Base-by-base conservation (phyloP, 2,113 vertebrate species). In the Prinia subflava region DNA sequence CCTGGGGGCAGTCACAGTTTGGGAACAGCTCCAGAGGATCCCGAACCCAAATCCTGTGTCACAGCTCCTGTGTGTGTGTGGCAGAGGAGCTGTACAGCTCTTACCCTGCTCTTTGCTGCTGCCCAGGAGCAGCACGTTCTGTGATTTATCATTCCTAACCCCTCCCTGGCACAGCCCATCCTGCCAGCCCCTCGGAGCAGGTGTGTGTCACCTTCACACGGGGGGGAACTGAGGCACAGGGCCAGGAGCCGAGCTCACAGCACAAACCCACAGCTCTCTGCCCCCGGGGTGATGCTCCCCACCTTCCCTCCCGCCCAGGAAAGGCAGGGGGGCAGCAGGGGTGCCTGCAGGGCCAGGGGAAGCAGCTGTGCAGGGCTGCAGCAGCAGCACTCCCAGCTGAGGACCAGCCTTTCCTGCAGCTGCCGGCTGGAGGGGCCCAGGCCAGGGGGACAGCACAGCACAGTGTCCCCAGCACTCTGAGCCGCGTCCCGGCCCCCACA, bases 131-230 rank as follows among this genome's bases (percentile, higher is more conserved):
- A 71, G 70, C 2, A 1, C 0, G 0, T 10, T 8, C 25, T 20
- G 23, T 18, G 12, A 2, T 69, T 19, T 1, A 3, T n/a, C 7
- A 13, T 24, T 53, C 7, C 50, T 25, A 6, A 27, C 20, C 0
- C 3, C 2, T 11, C 12, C 31, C 79, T 33, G 79, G 8, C 31
- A 19, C 41, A 68, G 55, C 37, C 28, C 53, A 8, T 9, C 33
- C 79, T 22, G 19, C 28, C 89, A 35, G 55, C 16, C 68, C 71
- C 37, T 13, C 2, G 53, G 13, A 35, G 33, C 0, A 22, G 31
- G 6, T 10, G 4, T 5, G 49, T 31, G 50, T 27, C 35, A 46
- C 11, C 33, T 27, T 30, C 41, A 15, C 23, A 8, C 0, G 0
- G 14, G 18, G 25, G 5, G 44, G 77, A 59, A 83, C 62, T 9